Evolutionary conservation across 2,113 vertebrate species (phyloP).

Genomic region (Passer domesticus): DNA sequence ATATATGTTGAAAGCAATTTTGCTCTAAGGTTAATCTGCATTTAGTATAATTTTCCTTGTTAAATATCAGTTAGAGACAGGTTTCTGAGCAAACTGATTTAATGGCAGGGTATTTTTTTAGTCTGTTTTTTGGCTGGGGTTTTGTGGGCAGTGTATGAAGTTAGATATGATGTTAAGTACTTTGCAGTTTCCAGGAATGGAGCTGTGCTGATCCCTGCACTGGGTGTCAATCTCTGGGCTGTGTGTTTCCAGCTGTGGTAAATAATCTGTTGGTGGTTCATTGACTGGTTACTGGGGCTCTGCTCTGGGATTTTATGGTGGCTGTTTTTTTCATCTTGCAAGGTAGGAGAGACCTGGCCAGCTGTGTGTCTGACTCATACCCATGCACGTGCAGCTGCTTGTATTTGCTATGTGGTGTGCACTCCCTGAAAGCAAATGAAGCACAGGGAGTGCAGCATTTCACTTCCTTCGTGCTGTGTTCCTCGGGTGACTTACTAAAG

Average conservation of each 20-base stretch:
- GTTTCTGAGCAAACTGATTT: not conserved
- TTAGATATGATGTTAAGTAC: not conserved
- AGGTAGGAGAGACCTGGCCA: not conserved
- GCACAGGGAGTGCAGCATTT: not conserved
- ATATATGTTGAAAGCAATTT: not conserved
- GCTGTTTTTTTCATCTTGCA: not conserved
- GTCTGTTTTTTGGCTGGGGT: too few species aligned
- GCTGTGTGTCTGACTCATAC: slow-evolving; percentile 20
- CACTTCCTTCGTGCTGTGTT: fast-evolving
- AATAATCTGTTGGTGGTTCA: not conserved
- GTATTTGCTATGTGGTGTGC: slow-evolving; percentile 8
- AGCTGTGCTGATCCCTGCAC: not conserved
- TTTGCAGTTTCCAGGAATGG: not conserved
- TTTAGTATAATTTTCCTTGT: not conserved
- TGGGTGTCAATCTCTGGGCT: not conserved
- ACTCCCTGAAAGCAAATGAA: not conserved
- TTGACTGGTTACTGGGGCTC: not conserved
- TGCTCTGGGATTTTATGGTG: not conserved
- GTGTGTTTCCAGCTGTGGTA: not conserved
- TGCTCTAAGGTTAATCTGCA: not conserved
- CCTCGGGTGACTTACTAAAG: not conserved
- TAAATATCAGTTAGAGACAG: not conserved
- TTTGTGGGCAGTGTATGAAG: not conserved
- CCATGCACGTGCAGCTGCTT: not conserved
- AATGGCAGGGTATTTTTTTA: not conserved